A percentile compares a stretch with the other conserved stretches of the same genome.
Evolutionary conservation across 2,888 invertebrate species (phyloP).

Genomic region (Catocala nupta): DNA sequence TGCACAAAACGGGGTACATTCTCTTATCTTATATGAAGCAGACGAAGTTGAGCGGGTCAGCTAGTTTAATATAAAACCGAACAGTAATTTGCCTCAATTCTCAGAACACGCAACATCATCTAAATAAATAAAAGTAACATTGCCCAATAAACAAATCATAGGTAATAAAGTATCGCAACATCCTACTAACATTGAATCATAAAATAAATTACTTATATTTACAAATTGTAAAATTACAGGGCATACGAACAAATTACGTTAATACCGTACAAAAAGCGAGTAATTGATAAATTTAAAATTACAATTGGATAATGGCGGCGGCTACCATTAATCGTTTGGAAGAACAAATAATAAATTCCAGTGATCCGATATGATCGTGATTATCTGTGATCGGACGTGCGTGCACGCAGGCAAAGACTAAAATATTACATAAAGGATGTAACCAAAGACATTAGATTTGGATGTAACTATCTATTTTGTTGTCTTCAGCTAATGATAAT

Average conservation of each 20-base stretch:
- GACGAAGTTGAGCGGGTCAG: no score
- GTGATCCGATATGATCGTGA: constrained; percentile 11
- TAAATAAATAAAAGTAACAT: background rate
- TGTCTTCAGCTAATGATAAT: no score
- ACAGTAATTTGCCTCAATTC: no score
- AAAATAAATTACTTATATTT: constrained; percentile 14
- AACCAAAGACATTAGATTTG: no score
- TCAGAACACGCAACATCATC: background rate
- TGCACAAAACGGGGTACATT: no score
- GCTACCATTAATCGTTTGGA: constrained; percentile 12
- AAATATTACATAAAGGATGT: background rate
- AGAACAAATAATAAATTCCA: constrained; percentile 17
- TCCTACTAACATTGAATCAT: constrained; percentile 7
- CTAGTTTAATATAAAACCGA: no score
- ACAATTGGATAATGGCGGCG: constrained; percentile 21
- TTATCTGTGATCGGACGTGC: constrained; percentile 3
- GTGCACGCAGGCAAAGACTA: constrained; percentile 5
- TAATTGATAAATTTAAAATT: constrained; percentile 40
- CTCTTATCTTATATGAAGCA: no score
- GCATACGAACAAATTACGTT: constrained; percentile 14
- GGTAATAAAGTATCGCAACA: constrained; percentile 14
- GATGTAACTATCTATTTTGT: no score
- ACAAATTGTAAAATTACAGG: constrained; percentile 13
- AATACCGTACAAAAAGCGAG: constrained; percentile 11
- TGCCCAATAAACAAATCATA: background rate